phyloP scores from a whole-genome alignment of 1,140 invertebrate species.

The Sipha flava region DNA sequence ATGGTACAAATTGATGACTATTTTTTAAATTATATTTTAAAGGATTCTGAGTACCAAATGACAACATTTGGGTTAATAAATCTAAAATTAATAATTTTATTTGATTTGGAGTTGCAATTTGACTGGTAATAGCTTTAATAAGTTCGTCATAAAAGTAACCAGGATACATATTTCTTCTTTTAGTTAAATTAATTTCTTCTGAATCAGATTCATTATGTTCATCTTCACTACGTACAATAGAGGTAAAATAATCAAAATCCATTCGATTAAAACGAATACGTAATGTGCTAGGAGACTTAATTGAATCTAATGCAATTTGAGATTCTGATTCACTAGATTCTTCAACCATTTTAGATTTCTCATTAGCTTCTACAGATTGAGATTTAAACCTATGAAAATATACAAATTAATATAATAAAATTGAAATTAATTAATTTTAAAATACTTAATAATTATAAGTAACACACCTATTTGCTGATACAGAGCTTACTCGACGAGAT shows the following conservation, averaged over 20 bases:
- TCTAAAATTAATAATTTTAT: constrained; percentile 52
- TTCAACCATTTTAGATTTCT: constrained; percentile 4
- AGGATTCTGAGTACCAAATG: constrained; percentile 44
- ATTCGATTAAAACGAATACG: constrained; percentile 52
- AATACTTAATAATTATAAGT: not conserved
- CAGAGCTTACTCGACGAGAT: constrained; percentile 23
- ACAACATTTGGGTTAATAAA: constrained; percentile 51
- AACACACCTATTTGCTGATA: constrained; percentile 22
- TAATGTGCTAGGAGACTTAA: not conserved
- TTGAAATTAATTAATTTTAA: not conserved
- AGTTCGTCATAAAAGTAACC: constrained; percentile 50
- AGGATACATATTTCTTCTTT: constrained; percentile 44
- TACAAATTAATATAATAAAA: not conserved
- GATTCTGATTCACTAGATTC: constrained; percentile 23
- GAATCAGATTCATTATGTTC: constrained; percentile 43
- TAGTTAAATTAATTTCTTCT: constrained; percentile 31
- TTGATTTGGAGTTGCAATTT: constrained; percentile 50
- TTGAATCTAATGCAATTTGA: not conserved
- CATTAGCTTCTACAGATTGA: not conserved
- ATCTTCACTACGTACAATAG: constrained; percentile 49
- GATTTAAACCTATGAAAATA: not conserved
- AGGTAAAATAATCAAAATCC: constrained; percentile 58
- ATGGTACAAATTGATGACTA: constrained; percentile 44
- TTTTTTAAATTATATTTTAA: constrained; percentile 16
- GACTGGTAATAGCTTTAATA: constrained; percentile 48